Evolutionary conservation across 2,797 vertebrate genomes (phyloP).

Genomic region (Cephalopachus bancanus): DNA sequence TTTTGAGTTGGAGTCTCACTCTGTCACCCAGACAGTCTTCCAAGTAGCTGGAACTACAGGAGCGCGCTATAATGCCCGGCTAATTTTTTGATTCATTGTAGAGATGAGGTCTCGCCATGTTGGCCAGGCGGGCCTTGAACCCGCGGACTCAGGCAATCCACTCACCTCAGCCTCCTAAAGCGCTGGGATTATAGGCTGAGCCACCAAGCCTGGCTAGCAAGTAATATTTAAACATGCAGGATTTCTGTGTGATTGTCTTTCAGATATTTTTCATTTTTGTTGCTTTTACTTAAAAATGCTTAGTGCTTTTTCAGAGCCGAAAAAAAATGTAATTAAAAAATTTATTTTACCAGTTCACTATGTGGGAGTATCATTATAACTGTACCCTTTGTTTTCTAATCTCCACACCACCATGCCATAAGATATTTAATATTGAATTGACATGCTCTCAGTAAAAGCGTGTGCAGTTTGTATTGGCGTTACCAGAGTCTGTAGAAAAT

Average conservation of each 20-base stretch:
- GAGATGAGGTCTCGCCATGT: too few species aligned
- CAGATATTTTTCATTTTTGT: slow-evolving; percentile 32
- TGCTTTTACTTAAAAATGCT: background rate
- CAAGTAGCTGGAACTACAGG: too few species aligned
- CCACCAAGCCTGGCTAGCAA: too few species aligned
- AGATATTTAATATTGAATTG: slow-evolving; percentile 49
- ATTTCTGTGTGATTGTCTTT: slow-evolving; percentile 27
- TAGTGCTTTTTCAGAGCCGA: background rate
- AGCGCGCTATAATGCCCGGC: too few species aligned
- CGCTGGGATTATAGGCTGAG: too few species aligned
- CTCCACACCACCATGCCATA: background rate
- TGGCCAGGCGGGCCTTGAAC: too few species aligned
- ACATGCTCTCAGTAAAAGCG: slow-evolving; percentile 46
- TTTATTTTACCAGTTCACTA: background rate
- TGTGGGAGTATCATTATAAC: background rate
- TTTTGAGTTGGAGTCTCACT: too few species aligned
- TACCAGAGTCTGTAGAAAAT: slow-evolving; percentile 35
- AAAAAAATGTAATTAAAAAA: background rate
- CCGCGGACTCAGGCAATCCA: too few species aligned
- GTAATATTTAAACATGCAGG: background rate
- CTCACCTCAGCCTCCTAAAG: too few species aligned
- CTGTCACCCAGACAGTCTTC: too few species aligned
- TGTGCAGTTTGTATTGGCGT: slow-evolving; percentile 27
- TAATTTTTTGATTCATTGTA: too few species aligned
- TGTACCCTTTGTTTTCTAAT: background rate